Percentiles rank a stretch among this genome's conserved stretches.
Conservation (phyloP, 2,113 vertebrate genomes). For the Melanerpes formicivorus region DNA sequence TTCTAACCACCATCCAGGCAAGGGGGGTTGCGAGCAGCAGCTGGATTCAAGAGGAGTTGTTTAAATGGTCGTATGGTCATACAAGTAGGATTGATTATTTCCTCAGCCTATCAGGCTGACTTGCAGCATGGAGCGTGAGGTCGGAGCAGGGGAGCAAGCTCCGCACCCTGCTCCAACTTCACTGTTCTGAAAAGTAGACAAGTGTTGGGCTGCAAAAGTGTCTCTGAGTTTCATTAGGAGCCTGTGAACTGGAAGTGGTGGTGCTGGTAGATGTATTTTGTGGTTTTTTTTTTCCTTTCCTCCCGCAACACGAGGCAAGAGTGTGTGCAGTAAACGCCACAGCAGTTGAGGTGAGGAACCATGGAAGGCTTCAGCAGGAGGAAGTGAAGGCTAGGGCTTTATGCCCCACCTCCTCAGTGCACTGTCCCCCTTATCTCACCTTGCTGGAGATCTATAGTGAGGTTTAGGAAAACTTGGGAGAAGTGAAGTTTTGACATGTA, state of each 20-base stretch:
- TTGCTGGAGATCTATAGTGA: background rate
- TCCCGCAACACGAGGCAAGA: background rate
- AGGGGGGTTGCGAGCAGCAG: background rate
- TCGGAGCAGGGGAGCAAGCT: background rate
- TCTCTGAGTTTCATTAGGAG: background rate
- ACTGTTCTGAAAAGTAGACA: background rate
- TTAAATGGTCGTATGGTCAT: background rate
- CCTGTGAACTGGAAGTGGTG: background rate
- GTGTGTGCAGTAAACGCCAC: background rate
- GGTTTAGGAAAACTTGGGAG: slow-evolving; percentile 2
- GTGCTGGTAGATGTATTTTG: background rate
- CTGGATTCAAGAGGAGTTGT: slow-evolving; percentile 3
- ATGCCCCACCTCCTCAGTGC: background rate
- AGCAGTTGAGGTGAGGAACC: background rate
- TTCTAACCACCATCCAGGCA: background rate
- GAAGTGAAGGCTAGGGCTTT: background rate
- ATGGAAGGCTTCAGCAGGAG: background rate
- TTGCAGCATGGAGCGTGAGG: fast-evolving
- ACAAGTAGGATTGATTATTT: background rate
- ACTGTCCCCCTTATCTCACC: fast-evolving
- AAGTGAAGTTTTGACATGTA: background rate
- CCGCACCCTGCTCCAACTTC: fast-evolving
- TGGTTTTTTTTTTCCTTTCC: background rate
- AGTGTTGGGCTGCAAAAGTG: background rate
- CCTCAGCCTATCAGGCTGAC: background rate